Percentiles rank a stretch among this genome's conserved stretches.
Conservation (phyloP, 2,888 invertebrate genomes). For the Andricus quercusramuli region DNA sequence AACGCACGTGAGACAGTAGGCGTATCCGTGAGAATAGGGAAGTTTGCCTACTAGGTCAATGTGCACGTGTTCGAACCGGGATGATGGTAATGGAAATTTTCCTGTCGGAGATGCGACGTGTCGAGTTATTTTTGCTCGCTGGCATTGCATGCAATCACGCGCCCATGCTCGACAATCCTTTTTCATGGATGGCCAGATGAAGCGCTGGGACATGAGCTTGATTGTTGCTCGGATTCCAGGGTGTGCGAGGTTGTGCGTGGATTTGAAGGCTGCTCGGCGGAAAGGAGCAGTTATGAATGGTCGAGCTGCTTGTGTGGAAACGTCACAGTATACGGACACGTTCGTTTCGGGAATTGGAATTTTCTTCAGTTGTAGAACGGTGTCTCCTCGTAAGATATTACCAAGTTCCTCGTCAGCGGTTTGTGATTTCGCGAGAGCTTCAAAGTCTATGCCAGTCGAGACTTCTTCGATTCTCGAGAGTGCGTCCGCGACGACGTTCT, state of each 20-base stretch:
- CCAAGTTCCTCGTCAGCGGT: conserved; percentile 16
- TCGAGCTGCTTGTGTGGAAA: conserved; percentile 13
- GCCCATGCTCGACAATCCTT: no score
- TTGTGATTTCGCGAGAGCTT: conserved; percentile 16
- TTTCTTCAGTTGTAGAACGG: neutral
- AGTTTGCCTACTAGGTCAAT: conserved; percentile 66
- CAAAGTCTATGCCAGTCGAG: neutral
- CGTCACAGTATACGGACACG: neutral
- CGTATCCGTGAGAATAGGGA: conserved; percentile 39
- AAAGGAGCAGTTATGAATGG: conserved; percentile 48
- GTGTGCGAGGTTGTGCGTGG: no score
- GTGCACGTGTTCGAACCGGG: conserved; percentile 68
- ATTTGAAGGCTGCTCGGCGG: no score
- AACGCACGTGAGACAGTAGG: conserved; percentile 70
- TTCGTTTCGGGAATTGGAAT: neutral
- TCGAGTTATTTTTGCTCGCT: no score
- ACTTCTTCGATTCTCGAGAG: neutral
- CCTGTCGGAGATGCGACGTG: neutral
- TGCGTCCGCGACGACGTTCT: conserved; percentile 14
- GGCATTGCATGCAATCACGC: no score
- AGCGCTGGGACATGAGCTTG: no score
- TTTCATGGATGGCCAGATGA: no score
- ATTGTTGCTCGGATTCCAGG: no score
- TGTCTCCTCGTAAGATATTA: neutral
- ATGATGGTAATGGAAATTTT: conserved; percentile 58